A percentile compares a stretch with the other conserved stretches of the same genome.
phyloP scores from a whole-genome alignment of 2,888 invertebrate genomes.

The Entomobrya proxima region DNA sequence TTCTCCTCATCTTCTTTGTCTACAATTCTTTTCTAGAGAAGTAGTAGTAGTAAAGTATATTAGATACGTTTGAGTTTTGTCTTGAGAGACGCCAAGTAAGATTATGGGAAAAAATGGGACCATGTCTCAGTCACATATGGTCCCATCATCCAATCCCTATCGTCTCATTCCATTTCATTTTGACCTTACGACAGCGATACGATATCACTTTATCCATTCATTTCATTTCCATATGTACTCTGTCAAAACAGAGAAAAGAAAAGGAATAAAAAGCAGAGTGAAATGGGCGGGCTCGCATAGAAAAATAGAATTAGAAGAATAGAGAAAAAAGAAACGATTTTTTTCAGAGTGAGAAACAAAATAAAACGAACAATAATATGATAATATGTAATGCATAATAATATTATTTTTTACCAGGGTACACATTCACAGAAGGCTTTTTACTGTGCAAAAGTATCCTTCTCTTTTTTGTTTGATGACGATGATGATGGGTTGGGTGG shows the following conservation, averaged over 20 bases:
- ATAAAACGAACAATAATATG: neutral
- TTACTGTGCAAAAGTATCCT: neutral
- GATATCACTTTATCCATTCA: slow-evolving; percentile 68
- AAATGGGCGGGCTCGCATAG: neutral
- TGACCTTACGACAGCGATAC: slow-evolving; percentile 57
- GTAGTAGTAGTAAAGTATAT: slow-evolving; percentile 17
- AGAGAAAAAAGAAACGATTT: neutral
- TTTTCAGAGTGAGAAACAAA: neutral
- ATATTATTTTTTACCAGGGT: no score
- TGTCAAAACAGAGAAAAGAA: slow-evolving; percentile 46
- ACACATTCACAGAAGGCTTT: neutral
- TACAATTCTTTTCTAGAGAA: neutral
- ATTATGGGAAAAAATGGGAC: slow-evolving; percentile 64
- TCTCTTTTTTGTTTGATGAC: slow-evolving; percentile 8
- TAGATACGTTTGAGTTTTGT: slow-evolving; percentile 52
- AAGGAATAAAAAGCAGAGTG: neutral
- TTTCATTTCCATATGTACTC: slow-evolving; percentile 66
- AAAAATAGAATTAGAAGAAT: neutral
- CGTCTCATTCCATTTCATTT: slow-evolving; percentile 64
- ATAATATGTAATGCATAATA: slow-evolving; percentile 24
- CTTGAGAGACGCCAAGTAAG: slow-evolving; percentile 54
- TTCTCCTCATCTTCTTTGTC: neutral
- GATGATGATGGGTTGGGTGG: neutral
- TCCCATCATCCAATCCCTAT: slow-evolving; percentile 62
- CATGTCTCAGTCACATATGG: slow-evolving; percentile 68